A percentile compares a stretch with the other conserved stretches of the same genome.
These are phyloP conservation scores for Ichneumon xanthorius DNA, from an alignment of 2,888 invertebrate species.

Conservation along the genomic window DNA sequence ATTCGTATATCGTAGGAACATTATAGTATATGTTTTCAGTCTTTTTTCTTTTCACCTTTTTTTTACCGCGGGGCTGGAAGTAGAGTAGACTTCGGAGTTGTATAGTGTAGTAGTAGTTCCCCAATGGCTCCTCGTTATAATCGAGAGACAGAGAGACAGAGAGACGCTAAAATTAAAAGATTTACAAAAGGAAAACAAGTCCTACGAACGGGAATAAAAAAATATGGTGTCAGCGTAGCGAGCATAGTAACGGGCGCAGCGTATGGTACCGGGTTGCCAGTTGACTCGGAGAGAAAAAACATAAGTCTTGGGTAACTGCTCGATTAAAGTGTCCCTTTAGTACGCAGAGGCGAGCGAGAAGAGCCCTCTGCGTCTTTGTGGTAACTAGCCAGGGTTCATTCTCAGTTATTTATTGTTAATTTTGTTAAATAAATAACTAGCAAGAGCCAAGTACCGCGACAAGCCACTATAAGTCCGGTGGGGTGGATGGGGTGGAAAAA, in stretches of 20 bases:
- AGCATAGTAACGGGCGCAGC: neutral
- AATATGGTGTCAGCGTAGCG: neutral
- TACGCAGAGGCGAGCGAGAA: conserved; percentile 9
- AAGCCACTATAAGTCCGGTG: neutral
- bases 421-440: conserved; percentile 23
- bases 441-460: conserved; percentile 1
- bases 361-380: neutral
- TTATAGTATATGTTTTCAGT: neutral
- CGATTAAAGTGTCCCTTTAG: conserved; percentile 32
- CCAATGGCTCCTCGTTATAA: conserved; percentile 20
- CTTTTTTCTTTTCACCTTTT: neutral
- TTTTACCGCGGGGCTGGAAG: neutral
- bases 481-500: too few species aligned
- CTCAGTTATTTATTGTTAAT: conserved; percentile 13
- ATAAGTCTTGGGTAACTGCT: conserved; percentile 44
- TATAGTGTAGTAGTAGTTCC: conserved; percentile 1
- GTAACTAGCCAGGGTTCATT: neutral
- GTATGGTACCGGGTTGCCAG: conserved; percentile 2
- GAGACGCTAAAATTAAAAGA: conserved; percentile 13
- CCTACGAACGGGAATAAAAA: neutral
- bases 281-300: neutral
- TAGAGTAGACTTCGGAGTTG: neutral
- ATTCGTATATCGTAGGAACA: conserved; percentile 11
- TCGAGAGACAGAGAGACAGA: conserved; percentile 9
- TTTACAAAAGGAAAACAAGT: conserved; percentile 1